Percentiles rank a stretch among this genome's conserved stretches.
phyloP scores from a whole-genome alignment of 2,888 invertebrate species.

The Lumbricus terrestris region DNA sequence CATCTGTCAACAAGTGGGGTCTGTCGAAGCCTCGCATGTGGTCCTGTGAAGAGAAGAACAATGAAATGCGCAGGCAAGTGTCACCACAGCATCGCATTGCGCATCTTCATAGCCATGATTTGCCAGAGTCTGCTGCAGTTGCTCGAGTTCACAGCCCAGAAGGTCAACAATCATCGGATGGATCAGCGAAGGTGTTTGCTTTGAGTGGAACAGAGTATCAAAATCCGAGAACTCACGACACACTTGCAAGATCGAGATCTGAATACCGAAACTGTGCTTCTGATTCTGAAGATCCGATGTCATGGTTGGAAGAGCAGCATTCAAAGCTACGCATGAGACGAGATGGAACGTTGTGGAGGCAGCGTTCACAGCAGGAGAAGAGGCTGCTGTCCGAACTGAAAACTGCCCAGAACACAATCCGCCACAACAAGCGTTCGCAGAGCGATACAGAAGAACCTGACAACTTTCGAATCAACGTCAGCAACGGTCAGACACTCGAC shows the following conservation, averaged over 20 bases:
- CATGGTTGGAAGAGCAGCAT: conserved; percentile 57
- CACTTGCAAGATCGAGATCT: not conserved
- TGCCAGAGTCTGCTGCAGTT: not conserved
- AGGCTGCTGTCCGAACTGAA: conserved; percentile 72
- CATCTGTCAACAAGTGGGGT: not conserved
- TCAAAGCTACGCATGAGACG: conserved; percentile 46
- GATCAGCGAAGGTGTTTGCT: not conserved
- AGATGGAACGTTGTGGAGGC: conserved; percentile 35
- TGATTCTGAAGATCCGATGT: conserved; percentile 36
- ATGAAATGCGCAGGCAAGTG: not conserved
- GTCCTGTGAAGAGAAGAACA: not conserved
- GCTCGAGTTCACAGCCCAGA: not conserved
- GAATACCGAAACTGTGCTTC: conserved; percentile 35
- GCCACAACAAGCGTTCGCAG: conserved; percentile 62
- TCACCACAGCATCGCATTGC: not conserved
- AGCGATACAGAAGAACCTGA: conserved; percentile 57
- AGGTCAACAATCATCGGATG: not conserved
- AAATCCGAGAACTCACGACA: not conserved
- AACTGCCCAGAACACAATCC: conserved; percentile 46
- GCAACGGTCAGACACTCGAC: not conserved
- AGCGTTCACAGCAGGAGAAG: conserved; percentile 66
- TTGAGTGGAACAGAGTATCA: not conserved
- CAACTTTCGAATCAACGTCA: not conserved
- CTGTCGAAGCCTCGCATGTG: conserved; percentile 14
- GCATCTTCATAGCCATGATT: not conserved